Base-by-base conservation (phyloP, 1,140 invertebrate genomes). In the Brachystomella parvula region DNA sequence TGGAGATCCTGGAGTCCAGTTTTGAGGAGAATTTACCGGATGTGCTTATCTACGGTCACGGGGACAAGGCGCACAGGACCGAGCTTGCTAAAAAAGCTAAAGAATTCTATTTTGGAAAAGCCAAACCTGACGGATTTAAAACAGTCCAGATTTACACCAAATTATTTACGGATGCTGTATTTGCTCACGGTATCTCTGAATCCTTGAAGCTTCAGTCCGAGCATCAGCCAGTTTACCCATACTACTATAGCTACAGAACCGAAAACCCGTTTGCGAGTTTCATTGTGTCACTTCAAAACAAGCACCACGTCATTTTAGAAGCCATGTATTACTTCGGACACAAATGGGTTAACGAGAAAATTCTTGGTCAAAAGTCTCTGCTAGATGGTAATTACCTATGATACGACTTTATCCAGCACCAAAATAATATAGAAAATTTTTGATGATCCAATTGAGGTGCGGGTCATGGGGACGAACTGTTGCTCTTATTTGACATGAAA, bases 401-500 rank as follows among this genome's bases (percentile, higher is more conserved):
- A 63, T 12, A n/a, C 3, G 30, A 3, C 33, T 28, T 49, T 49
- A 53, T 26, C 12, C 6, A 33, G 24, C 3, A 57, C 2, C 49
- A 32, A 33, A 31, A 3, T 33, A 57, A 58, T 56, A n/a, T 26
- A 21, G 26, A 44, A 58, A 35, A 53, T 58, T 29, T 63, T 53
- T 53, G n/a, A 44, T 12, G 9, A 47, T 49, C 29, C 24, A 12
- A 26, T 29, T 33, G 30, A 67, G 65, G 69, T 32, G 67, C 66
- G 1, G 58, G 47, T 26, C 71, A 72, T 26, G 47, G 44, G 19
- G 71, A 72, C 47, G 71, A 72, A 31, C 58, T 72, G 3, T 61
- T 60, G 19, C 33, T 72, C 1, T 47, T 69, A 6, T 72, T 72
- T 53, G 35, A 69, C 49, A 69, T 72, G 67, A 65, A 64, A 35